These are phyloP conservation scores for Mechanitis messenoides DNA, from an alignment of 2,888 invertebrate genomes.

Conservation along the genomic window DNA sequence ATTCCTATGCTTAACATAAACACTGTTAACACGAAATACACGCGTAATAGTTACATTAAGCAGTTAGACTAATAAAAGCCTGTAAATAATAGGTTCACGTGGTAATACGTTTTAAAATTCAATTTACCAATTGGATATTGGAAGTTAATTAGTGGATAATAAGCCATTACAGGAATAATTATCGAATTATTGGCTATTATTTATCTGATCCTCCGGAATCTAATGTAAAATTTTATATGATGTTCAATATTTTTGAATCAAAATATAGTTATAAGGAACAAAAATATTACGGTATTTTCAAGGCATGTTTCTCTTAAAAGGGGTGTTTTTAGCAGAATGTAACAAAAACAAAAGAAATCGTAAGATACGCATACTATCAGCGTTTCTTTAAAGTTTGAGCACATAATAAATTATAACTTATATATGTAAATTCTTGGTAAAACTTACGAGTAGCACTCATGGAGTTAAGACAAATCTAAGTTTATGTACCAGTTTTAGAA, in stretches of 20 bases:
- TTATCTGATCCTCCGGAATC: conserved; percentile 11
- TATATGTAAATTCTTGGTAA: conserved; percentile 1
- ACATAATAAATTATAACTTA: conserved; percentile 5
- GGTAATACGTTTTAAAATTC: conserved; percentile 21
- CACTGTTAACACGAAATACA: too few relatives aligned
- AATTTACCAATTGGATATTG: conserved; percentile 24
- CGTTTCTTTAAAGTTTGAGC: not conserved
- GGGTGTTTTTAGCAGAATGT: too few relatives aligned
- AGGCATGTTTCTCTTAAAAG: too few relatives aligned
- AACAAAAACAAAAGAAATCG: too few relatives aligned
- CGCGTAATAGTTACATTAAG: not conserved
- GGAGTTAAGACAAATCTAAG: conserved; percentile 1
- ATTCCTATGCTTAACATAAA: too few relatives aligned
- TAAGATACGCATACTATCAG: not conserved
- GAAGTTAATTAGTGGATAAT: conserved; percentile 24
- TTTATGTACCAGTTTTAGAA: not conserved
- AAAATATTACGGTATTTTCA: too few relatives aligned
- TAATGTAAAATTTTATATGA: conserved; percentile 7
- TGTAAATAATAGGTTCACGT: conserved; percentile 17
- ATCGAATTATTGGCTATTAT: conserved; percentile 15
- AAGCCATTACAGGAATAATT: conserved; percentile 21
- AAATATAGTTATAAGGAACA: too few relatives aligned
- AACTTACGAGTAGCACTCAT: not conserved
- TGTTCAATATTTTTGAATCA: not conserved
- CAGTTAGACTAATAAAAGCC: conserved; percentile 10